These are phyloP conservation scores for Panthera uncia DNA, from an alignment of 2,113 vertebrate species.

Conservation along the genomic window DNA sequence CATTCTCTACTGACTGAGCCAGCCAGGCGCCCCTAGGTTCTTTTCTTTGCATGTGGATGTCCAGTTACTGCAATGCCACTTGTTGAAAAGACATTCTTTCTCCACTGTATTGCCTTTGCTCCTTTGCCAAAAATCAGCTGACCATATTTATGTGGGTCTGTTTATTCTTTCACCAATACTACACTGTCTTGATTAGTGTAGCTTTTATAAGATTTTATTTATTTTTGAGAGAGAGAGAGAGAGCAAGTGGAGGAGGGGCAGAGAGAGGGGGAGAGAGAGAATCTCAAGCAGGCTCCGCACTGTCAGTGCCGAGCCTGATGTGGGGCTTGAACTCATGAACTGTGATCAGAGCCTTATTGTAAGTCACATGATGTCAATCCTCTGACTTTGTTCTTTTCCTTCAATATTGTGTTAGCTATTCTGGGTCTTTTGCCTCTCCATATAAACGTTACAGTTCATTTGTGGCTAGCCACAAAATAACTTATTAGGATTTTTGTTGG, in stretches of 20 bases:
- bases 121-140: background rate
- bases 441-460: background rate
- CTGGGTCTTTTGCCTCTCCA: background rate
- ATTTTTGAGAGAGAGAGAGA: no score
- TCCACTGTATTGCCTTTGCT: background rate
- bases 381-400: background rate
- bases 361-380: background rate
- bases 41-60: background rate
- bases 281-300: no score
- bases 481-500: background rate
- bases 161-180: background rate
- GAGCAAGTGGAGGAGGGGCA: no score
- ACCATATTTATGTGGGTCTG: background rate
- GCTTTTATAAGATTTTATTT: background rate
- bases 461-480: background rate
- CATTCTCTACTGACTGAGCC: background rate
- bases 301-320: no score
- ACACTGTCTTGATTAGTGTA: background rate
- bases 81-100: background rate
- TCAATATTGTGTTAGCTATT: background rate
- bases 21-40: background rate
- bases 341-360: background rate
- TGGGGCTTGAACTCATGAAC: no score
- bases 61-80: background rate
- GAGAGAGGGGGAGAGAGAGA: no score